A percentile compares a stretch with the other conserved stretches of the same genome.
Evolutionary conservation across 2,888 invertebrate species (phyloP).

Genomic region (Tachina lurida): DNA sequence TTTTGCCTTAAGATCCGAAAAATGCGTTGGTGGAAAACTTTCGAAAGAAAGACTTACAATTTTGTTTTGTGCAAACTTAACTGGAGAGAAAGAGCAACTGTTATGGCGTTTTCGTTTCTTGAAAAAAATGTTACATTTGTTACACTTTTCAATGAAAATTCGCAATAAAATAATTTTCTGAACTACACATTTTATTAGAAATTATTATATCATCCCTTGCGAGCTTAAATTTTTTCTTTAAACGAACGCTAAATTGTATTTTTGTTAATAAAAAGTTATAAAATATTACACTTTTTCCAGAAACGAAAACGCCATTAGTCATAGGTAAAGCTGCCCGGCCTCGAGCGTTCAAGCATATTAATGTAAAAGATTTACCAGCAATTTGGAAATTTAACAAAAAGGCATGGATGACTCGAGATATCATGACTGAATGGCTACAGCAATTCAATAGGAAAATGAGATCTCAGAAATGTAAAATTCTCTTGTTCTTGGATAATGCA

Average conservation of each 20-base stretch:
- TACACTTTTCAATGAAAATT: no score
- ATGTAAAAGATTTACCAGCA: slow-evolving; percentile 58
- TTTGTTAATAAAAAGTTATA: no score
- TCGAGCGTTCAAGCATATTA: slow-evolving; percentile 55
- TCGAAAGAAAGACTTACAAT: slow-evolving; percentile 74
- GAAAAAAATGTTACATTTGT: no score
- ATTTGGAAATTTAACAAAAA: slow-evolving; percentile 70
- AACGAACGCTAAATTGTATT: no score
- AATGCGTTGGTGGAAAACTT: slow-evolving; percentile 74
- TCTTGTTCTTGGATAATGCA: slow-evolving; percentile 6
- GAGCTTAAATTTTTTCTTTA: no score
- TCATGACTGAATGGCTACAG: slow-evolving; percentile 20
- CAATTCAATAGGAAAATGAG: slow-evolving; percentile 25
- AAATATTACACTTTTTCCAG: no score
- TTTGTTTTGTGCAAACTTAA: slow-evolving; percentile 71
- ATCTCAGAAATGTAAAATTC: slow-evolving; percentile 21
- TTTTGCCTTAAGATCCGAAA: slow-evolving; percentile 73
- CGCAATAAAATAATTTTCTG: no score
- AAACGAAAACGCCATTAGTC: no score
- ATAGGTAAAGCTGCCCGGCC: slow-evolving; percentile 70
- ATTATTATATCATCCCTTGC: no score
- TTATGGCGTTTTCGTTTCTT: no score
- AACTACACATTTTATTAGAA: no score
- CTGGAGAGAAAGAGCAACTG: slow-evolving; percentile 66
- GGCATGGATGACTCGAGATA: neutral